Percentiles rank a stretch among this genome's conserved stretches.
Conservation (phyloP, 2,113 vertebrate species). For the Oreochromis spilurus region DNA sequence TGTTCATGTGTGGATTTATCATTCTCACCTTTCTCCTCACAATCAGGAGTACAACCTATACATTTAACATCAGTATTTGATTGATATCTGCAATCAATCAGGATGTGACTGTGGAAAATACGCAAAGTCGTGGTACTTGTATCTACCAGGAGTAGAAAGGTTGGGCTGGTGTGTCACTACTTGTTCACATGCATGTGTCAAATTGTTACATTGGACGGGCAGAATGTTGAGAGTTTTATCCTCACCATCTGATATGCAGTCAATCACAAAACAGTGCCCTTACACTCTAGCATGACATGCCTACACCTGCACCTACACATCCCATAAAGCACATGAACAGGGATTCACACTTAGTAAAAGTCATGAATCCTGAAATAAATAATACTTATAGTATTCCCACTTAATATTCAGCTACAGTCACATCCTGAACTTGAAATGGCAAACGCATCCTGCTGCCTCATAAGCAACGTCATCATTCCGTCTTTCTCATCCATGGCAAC, state of each 20-base stretch:
- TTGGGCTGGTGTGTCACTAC: not conserved
- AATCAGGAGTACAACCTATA: not conserved
- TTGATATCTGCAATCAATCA: not conserved
- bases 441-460: conserved; percentile 43
- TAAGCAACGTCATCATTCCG: conserved; percentile 50
- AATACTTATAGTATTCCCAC: not conserved
- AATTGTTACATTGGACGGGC: not conserved
- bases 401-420: conserved; percentile 27
- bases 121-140: not conserved
- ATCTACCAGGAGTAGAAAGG: not conserved
- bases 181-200: not conserved
- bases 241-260: accelerated
- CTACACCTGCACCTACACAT: not conserved
- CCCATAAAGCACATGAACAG: not conserved
- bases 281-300: not conserved
- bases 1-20: not conserved
- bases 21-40: not conserved
- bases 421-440: conserved; percentile 44
- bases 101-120: not conserved
- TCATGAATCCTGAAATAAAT: not conserved
- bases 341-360: not conserved
- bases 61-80: not conserved
- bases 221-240: not conserved
- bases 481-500: conserved; percentile 71
- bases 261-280: not conserved